These are phyloP conservation scores for Toxostoma redivivum DNA, from an alignment of 2,113 vertebrate genomes.

Conservation along the genomic window DNA sequence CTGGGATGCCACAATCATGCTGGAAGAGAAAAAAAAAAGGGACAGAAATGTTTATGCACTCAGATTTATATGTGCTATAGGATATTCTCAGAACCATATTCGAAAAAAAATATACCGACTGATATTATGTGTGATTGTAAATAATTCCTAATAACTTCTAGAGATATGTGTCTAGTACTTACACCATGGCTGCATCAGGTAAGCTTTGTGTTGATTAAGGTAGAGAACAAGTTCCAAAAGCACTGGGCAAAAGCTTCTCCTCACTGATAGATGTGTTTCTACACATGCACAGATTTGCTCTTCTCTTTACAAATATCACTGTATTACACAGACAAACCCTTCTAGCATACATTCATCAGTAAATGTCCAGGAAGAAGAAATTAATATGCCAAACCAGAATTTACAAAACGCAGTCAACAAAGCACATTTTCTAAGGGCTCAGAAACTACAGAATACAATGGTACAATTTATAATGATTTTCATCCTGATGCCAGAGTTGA, in stretches of 20 bases:
- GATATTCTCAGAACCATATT: not conserved
- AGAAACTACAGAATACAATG: not conserved
- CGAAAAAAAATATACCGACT: not conserved
- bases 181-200: not conserved
- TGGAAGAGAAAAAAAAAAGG: not conserved
- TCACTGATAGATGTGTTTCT: not conserved
- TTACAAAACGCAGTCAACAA: not conserved
- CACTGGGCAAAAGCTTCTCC: not conserved
- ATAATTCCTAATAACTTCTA: not conserved
- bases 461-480: not conserved
- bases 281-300: not conserved
- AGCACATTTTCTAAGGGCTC: not conserved
- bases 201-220: slow-evolving; percentile 6
- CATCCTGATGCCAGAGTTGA: not conserved
- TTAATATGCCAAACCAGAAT: not conserved
- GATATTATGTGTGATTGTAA: not conserved
- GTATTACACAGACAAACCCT: not conserved
- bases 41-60: not conserved
- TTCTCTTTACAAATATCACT: not conserved
- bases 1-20: not conserved
- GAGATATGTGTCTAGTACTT: rapidly evolving
- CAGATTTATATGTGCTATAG: not conserved
- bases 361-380: not conserved
- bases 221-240: not conserved
- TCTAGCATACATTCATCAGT: not conserved